Conservation (phyloP, 2,113 vertebrate species). For the Trichomycterus rosablanca region DNA sequence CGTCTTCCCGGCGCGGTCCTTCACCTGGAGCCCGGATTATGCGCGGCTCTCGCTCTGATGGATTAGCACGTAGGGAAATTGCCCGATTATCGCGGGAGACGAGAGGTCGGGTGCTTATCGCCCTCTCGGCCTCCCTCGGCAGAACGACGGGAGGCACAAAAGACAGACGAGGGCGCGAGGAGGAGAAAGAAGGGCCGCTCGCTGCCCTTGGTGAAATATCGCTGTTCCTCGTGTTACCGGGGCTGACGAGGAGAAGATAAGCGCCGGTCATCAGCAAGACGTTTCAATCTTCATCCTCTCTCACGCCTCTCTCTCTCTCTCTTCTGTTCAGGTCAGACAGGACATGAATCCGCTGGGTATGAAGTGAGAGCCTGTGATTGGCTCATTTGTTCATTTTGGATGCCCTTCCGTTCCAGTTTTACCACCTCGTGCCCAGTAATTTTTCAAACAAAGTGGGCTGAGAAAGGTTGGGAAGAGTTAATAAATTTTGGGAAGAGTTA, state of each 20-base stretch:
- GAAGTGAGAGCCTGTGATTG: too few relatives aligned
- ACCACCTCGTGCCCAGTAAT: too few relatives aligned
- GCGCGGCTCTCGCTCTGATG: conserved; percentile 91
- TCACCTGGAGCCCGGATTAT: conserved; percentile 97
- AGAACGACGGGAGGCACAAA: conserved; percentile 76
- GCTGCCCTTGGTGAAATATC: conserved; percentile 79
- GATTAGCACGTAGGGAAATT: conserved; percentile 98
- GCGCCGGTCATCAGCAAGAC: conserved; percentile 70
- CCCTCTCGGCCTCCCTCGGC: conserved; percentile 71
- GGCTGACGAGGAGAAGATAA: conserved; percentile 77
- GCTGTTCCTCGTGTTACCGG: conserved; percentile 83
- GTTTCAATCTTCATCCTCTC: conserved; percentile 61
- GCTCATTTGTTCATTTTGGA: too few relatives aligned
- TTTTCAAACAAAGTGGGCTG: too few relatives aligned
- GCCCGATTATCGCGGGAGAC: conserved; percentile 90
- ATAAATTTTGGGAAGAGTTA: too few relatives aligned
- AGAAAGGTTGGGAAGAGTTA: too few relatives aligned
- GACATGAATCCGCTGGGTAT: too few relatives aligned
- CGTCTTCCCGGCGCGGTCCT: conserved; percentile 84
- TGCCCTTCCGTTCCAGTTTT: too few relatives aligned
- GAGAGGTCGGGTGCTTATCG: conserved; percentile 68
- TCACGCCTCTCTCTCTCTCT: conserved; percentile 57
- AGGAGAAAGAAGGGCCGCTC: conserved; percentile 62
- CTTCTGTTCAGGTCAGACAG: conserved; percentile 52
- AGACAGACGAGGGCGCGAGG: conserved; percentile 68